Evolutionary conservation across 2,797 vertebrate genomes (phyloP).

Genomic region (Astyanax mexicanus): DNA sequence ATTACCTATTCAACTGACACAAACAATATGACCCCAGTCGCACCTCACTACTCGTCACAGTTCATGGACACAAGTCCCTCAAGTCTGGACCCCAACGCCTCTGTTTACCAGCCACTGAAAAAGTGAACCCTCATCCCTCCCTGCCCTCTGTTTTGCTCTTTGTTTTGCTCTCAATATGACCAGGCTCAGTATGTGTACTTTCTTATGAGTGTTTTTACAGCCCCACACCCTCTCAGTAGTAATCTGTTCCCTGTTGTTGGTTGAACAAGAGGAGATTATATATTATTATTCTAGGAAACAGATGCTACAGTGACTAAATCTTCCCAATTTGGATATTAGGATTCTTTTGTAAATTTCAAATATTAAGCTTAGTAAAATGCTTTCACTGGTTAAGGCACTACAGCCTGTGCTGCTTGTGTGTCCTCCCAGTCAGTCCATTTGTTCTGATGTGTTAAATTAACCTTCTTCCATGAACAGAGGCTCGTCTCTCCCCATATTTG

Average conservation of each 20-base stretch:
- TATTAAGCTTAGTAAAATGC: conserved; percentile 74
- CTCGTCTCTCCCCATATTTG: conserved; percentile 9
- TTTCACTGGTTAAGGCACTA: conserved; percentile 75
- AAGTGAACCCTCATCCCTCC: conserved; percentile 82
- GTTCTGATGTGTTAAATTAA: conserved; percentile 12
- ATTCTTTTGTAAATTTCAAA: conserved; percentile 77
- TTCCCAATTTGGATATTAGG: conserved; percentile 69
- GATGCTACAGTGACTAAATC: conserved; percentile 73
- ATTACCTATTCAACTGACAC: conserved; percentile 91
- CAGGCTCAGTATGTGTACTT: conserved; percentile 71
- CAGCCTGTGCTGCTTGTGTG: conserved; percentile 67
- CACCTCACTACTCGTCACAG: conserved; percentile 97
- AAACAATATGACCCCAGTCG: conserved; percentile 89
- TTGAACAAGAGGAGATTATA: conserved; percentile 54
- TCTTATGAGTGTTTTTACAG: conserved; percentile 66
- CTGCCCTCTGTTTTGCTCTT: background rate
- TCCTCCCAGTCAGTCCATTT: conserved; percentile 58
- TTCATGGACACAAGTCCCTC: conserved; percentile 99
- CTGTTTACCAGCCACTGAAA: conserved; percentile 96
- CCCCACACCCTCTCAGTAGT: conserved; percentile 15
- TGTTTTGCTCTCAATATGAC: too few relatives aligned
- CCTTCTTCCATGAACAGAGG: conserved; percentile 17
- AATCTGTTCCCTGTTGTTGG: conserved; percentile 25
- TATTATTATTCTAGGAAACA: conserved; percentile 61
- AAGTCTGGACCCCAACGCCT: conserved; percentile 97